These are phyloP conservation scores for Pangasius larnaudii DNA, from an alignment of 2,797 vertebrate genomes.

Conservation along the genomic window DNA sequence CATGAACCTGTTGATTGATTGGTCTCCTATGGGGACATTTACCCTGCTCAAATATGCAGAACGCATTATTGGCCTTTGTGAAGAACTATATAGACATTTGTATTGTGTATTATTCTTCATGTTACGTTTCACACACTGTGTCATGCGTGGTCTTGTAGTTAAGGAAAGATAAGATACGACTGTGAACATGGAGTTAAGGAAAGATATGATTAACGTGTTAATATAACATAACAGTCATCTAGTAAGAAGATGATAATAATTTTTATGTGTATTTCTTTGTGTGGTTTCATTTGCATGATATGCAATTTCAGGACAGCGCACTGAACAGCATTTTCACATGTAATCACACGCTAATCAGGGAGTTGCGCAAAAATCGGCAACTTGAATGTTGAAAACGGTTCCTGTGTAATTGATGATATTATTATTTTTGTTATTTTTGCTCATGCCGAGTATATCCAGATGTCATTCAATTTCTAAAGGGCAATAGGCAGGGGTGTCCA, in stretches of 20 bases:
- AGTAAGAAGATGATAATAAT: not conserved
- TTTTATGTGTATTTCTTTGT: too few species aligned
- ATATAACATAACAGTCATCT: not conserved
- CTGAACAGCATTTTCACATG: not conserved
- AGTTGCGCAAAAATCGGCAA: not conserved
- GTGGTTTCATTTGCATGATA: not conserved
- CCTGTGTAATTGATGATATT: not conserved
- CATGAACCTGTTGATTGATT: not conserved
- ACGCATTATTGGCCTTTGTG: not conserved
- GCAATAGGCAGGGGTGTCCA: too few species aligned
- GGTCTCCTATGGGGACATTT: not conserved
- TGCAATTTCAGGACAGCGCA: not conserved
- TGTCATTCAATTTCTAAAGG: not conserved
- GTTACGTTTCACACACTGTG: not conserved
- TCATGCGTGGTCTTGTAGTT: not conserved
- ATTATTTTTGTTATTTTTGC: not conserved
- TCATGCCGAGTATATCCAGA: too few species aligned
- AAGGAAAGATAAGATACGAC: not conserved
- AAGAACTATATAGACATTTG: not conserved
- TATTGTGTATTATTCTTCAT: not conserved
- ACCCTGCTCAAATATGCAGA: not conserved
- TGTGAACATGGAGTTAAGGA: not conserved
- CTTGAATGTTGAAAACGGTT: not conserved
- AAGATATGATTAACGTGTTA: rapidly evolving
- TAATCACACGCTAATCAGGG: not conserved